Conservation (phyloP, 2,113 vertebrate species). For the Charadrius vociferus region DNA sequence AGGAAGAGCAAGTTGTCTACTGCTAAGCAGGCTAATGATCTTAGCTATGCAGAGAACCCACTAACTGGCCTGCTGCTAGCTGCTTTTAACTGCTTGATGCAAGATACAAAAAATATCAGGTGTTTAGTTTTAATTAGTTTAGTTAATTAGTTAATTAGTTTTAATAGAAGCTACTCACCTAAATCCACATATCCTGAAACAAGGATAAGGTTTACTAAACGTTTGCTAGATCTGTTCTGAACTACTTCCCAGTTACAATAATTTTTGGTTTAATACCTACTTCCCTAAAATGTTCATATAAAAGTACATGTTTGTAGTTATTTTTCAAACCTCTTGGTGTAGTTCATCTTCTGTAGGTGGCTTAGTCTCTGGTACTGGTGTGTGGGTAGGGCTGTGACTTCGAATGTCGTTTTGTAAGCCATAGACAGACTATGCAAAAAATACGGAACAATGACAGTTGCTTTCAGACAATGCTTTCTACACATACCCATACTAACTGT, state of each 20-base stretch:
- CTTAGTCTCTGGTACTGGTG: slow-evolving; percentile 88
- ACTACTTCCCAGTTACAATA: not conserved
- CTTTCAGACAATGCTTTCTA: not conserved
- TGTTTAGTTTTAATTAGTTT: not conserved
- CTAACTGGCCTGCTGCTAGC: not conserved
- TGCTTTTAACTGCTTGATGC: not conserved
- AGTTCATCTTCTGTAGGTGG: slow-evolving; percentile 94
- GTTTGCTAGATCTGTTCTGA: not conserved
- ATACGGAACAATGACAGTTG: slow-evolving; percentile 16
- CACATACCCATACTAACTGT: not conserved
- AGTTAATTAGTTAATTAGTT: too few species aligned
- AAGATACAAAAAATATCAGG: not conserved
- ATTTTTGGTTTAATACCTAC: not conserved
- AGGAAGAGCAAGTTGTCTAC: not conserved
- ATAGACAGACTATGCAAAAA: slow-evolving; percentile 87
- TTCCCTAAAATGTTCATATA: not conserved
- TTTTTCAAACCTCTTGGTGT: slow-evolving; percentile 86
- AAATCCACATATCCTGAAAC: not conserved
- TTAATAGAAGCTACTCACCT: not conserved
- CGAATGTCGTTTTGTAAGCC: slow-evolving; percentile 95
- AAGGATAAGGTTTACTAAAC: not conserved
- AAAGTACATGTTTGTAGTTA: not conserved
- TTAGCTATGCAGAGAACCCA: not conserved
- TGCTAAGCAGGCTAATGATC: not conserved
- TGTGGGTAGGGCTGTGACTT: slow-evolving; percentile 93